Evolutionary conservation across 2,888 invertebrate species (phyloP).

Genomic region (Drosophila ochracea): DNA sequence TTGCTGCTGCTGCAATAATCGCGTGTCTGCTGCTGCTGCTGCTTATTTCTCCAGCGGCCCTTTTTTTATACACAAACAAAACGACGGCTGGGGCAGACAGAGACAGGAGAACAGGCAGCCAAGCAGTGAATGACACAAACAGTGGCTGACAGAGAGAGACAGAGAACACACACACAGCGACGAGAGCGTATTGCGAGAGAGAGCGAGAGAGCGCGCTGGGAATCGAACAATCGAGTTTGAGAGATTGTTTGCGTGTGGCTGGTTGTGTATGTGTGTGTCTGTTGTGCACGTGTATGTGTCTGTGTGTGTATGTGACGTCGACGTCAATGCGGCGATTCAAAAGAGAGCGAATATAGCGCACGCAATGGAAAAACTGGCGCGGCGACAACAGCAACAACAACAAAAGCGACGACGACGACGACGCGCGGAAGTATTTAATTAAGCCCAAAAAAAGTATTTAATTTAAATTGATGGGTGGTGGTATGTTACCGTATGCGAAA

Average conservation of each 20-base stretch:
- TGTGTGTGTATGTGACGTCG: conserved; percentile 42
- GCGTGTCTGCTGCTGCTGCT: conserved; percentile 58
- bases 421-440: conserved; percentile 79
- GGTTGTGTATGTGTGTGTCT: neutral
- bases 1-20: conserved; percentile 50
- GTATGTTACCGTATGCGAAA: conserved; percentile 32
- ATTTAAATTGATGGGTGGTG: conserved; percentile 69
- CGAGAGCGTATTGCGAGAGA: conserved; percentile 39
- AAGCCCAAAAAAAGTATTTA: conserved; percentile 74
- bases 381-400: conserved; percentile 51
- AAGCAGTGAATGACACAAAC: conserved; percentile 31
- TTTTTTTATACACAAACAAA: conserved; percentile 70
- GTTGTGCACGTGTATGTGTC: conserved; percentile 10
- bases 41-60: conserved; percentile 58
- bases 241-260: conserved; percentile 29
- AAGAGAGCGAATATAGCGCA: conserved; percentile 55
- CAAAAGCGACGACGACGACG: conserved; percentile 52
- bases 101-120: conserved; percentile 41
- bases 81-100: conserved; percentile 44
- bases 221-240: conserved; percentile 53
- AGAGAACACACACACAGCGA: conserved; percentile 35
- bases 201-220: conserved; percentile 39
- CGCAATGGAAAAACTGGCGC: conserved; percentile 75
- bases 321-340: conserved; percentile 54
- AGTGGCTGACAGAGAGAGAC: conserved; percentile 34